Evolutionary conservation across 2,113 vertebrate species (phyloP).

Genomic region (Oncorhynchus nerka): DNA sequence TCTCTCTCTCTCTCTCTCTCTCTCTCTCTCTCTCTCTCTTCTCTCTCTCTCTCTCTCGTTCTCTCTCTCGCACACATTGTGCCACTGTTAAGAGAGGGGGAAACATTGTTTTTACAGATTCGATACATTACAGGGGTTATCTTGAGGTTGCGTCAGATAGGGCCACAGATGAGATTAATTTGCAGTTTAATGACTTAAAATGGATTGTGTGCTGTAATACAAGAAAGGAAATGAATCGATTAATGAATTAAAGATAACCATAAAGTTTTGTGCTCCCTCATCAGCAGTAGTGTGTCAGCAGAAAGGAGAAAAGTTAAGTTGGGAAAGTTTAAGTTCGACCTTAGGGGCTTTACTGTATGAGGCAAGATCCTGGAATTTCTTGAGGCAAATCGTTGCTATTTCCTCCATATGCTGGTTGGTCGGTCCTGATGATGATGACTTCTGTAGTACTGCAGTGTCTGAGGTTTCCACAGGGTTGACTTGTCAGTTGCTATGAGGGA

Average conservation of each 20-base stretch:
- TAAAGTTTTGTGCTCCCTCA: conserved; percentile 1
- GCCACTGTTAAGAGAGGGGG: too few relatives aligned
- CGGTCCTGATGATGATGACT: background rate
- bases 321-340: background rate
- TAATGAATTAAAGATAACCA: conserved; percentile 42
- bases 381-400: background rate
- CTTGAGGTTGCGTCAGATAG: background rate
- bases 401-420: background rate
- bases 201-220: background rate
- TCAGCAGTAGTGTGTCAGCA: conserved; percentile 19
- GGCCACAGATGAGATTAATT: background rate
- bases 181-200: conserved; percentile 7
- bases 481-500: background rate
- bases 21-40: too few relatives aligned
- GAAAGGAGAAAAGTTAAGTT: background rate
- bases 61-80: too few relatives aligned
- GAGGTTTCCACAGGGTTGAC: background rate
- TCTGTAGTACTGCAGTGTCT: background rate
- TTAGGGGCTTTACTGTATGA: too few relatives aligned
- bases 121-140: background rate
- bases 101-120: too few relatives aligned
- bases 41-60: too few relatives aligned
- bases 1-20: too few relatives aligned
- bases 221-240: conserved; percentile 21
- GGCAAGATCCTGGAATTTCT: conserved; percentile 1